phyloP scores from a whole-genome alignment of 2,888 invertebrate species.

The Therioaphis trifolii region DNA sequence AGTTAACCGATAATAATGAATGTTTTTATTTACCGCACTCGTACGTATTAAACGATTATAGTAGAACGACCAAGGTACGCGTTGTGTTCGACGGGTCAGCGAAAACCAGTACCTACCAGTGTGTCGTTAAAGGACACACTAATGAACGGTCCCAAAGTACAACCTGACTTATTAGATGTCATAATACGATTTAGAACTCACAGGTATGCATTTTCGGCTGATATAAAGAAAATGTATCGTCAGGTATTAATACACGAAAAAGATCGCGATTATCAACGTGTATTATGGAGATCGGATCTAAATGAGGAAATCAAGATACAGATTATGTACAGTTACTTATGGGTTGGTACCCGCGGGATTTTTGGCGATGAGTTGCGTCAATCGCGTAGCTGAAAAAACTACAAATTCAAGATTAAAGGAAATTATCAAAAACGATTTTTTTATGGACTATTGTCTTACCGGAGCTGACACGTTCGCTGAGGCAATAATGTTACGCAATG shows the following conservation, averaged over 20 bases:
- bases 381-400: constrained; percentile 65
- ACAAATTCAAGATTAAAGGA: constrained; percentile 60
- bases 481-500: constrained; percentile 46
- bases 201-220: no score
- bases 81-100: no score
- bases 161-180: no score
- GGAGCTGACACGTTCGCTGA: constrained; percentile 64
- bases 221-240: no score
- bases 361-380: constrained; percentile 66
- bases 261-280: constrained; percentile 67
- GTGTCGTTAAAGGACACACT: no score
- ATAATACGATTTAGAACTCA: no score
- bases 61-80: no score
- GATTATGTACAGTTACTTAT: constrained; percentile 68
- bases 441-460: constrained; percentile 67
- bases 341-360: constrained; percentile 64
- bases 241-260: constrained; percentile 66
- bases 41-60: no score
- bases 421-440: constrained; percentile 66
- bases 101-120: no score
- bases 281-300: constrained; percentile 67
- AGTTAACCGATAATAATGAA: no score
- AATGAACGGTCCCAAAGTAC: no score
- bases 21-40: no score
- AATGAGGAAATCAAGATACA: constrained; percentile 46